phyloP scores from a whole-genome alignment of 1,140 invertebrate species.

The Euura lappo region DNA sequence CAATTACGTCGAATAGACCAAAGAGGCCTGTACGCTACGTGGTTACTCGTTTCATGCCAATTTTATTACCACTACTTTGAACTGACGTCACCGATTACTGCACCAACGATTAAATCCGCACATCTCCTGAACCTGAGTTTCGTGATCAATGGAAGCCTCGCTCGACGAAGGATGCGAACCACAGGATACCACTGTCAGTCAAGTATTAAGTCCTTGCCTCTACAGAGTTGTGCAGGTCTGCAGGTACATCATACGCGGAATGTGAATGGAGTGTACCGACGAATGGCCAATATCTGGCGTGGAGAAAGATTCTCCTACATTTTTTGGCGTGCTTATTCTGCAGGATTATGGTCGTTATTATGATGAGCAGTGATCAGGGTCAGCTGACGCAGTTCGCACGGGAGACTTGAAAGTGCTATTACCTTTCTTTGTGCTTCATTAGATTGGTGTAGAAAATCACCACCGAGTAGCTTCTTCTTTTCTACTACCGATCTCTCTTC shows the following conservation, averaged over 20 bases:
- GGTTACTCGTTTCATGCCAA: background rate
- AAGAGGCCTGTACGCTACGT: background rate
- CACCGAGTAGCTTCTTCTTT: background rate
- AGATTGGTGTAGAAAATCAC: background rate
- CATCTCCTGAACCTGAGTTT: background rate
- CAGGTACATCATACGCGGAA: no score
- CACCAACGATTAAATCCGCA: background rate
- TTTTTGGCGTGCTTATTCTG: no score
- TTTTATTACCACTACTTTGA: background rate
- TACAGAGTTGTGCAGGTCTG: background rate
- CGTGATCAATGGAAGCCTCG: background rate
- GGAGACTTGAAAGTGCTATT: background rate
- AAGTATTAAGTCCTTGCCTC: background rate
- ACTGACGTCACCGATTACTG: conserved; percentile 3
- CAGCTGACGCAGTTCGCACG: conserved; percentile 8
- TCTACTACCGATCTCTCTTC: background rate
- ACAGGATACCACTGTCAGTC: background rate
- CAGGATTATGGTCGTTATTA: conserved; percentile 11
- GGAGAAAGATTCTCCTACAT: no score
- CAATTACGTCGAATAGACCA: conserved; percentile 13
- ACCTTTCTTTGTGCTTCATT: background rate
- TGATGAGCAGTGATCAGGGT: background rate
- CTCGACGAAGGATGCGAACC: background rate
- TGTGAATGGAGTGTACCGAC: no score
- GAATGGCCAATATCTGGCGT: no score